Evolutionary conservation across 2,113 vertebrate genomes (phyloP), one percentile per base, ranked within the genome.

Genomic region (Corythaeola cristata): DNA sequence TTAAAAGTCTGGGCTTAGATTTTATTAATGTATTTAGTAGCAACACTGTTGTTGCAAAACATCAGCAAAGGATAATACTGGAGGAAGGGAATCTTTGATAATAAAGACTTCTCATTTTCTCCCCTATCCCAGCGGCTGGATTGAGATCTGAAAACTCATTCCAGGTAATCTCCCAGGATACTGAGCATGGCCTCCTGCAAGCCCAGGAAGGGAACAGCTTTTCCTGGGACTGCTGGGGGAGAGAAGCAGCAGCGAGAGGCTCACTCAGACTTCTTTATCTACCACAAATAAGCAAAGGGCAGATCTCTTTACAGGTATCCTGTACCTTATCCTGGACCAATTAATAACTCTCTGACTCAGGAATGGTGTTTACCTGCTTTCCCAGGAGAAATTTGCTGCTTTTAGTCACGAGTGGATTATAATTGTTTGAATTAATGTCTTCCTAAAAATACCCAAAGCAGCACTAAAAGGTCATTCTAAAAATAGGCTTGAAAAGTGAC

Each of bases 401-500:
- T 78, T 47, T 4, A 63, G 39, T 64, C 80, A 73, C 71, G 63
- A 58, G 37, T 41, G 71, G 33, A 12, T 88, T 52, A 6, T 27
- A 63, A 67, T 68, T 85, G 60, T 94, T 92, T 84, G 74, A 94
- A 75, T 73, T 86, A 63, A 66, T 16, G 18, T 85, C 80, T 59
- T 89, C 52, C 89, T 90, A 83, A 95, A 94, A 91, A 59, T 76
- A 85, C 39, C 41, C 44, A 79, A 73, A 72, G 87, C 74, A 62
- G 44, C 68, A 30, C 66, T 90, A 30, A 87, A 87, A 92, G 77
- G 74, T 85, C 47, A 3, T 21, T 55, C 79, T 90, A 76, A 89
- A 95, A 88, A 90, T 74, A 96, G 67, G 9, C 85, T 52, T 32
- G 69, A 45, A 22, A 63, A 96, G 76, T 37, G 88, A 77, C 90